Evolutionary conservation across 2,888 invertebrate species (phyloP).

Genomic region (Dioctria rufipes): DNA sequence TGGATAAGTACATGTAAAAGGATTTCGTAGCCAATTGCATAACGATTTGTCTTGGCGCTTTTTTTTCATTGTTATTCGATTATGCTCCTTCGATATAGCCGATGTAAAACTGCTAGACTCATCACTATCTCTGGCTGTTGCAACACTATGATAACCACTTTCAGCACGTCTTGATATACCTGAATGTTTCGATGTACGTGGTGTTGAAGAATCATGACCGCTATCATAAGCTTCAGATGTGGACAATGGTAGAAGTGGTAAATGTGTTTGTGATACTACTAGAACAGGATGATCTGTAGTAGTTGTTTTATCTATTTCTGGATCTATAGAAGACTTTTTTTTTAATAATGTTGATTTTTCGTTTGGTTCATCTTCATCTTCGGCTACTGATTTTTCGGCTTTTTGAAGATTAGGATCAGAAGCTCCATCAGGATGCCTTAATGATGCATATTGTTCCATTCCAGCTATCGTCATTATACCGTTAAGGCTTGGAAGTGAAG

Average conservation of each 20-base stretch:
- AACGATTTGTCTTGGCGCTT: slow-evolving; percentile 82
- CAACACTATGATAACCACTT: slow-evolving; percentile 93
- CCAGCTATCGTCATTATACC: slow-evolving; percentile 76
- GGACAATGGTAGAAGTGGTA: slow-evolving; percentile 69
- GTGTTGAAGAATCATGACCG: slow-evolving; percentile 88
- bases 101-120: slow-evolving; percentile 87
- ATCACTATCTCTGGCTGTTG: slow-evolving; percentile 83
- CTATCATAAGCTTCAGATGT: slow-evolving; percentile 85
- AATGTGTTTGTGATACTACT: slow-evolving; percentile 66
- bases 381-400: slow-evolving; percentile 61
- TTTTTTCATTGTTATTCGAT: slow-evolving; percentile 71
- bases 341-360: slow-evolving; percentile 67
- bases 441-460: slow-evolving; percentile 78
- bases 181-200: slow-evolving; percentile 85
- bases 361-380: slow-evolving; percentile 68
- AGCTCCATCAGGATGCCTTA: slow-evolving; percentile 92
- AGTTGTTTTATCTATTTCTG: slow-evolving; percentile 52
- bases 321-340: slow-evolving; percentile 58
- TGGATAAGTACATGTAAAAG: slow-evolving; percentile 84
- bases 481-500: slow-evolving; percentile 75
- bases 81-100: slow-evolving; percentile 70
- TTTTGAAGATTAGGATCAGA: slow-evolving; percentile 87
- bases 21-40: slow-evolving; percentile 83
- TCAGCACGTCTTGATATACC: slow-evolving; percentile 86
- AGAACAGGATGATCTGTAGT: slow-evolving; percentile 62